Percentiles rank a stretch among this genome's conserved stretches.
Conservation (phyloP, 2,888 invertebrate genomes). For the Lepeophtheirus nordmannii region DNA sequence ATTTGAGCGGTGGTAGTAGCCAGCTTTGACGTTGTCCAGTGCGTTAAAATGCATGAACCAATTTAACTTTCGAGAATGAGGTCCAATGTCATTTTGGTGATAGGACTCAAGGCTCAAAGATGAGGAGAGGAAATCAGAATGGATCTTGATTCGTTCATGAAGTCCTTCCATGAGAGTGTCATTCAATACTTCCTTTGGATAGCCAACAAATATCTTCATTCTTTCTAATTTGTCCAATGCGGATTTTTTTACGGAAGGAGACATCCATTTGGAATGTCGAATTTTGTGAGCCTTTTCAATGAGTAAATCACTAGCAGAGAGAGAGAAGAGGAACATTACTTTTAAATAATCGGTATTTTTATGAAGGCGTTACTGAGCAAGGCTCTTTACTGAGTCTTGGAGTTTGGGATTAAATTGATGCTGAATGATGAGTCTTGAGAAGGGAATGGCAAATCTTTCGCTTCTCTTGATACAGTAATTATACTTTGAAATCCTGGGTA, state of each 20-base stretch:
- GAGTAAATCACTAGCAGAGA: not conserved
- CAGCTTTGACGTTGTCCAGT: not conserved
- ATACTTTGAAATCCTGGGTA: not conserved
- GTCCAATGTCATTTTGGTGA: not conserved
- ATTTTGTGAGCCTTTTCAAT: not conserved
- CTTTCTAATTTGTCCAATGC: not conserved
- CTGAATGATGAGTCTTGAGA: not conserved
- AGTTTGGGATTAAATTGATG: not conserved
- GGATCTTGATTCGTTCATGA: not conserved
- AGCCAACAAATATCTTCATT: constrained; percentile 1
- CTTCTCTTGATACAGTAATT: not conserved
- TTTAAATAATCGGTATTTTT: not conserved
- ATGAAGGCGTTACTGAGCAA: not conserved
- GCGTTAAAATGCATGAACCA: not conserved
- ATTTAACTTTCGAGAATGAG: not conserved
- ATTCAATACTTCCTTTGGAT: not conserved
- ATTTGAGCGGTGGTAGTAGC: not conserved
- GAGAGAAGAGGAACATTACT: too few relatives aligned
- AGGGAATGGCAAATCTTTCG: not conserved
- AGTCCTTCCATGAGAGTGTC: not conserved
- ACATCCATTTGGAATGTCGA: not conserved
- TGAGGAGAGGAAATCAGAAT: not conserved
- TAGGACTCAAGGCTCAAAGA: not conserved
- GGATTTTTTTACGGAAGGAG: not conserved
- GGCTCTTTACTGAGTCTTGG: not conserved